A percentile compares a stretch with the other conserved stretches of the same genome.
Conservation (phyloP, 2,113 vertebrate species). For the Origma solitaria region DNA sequence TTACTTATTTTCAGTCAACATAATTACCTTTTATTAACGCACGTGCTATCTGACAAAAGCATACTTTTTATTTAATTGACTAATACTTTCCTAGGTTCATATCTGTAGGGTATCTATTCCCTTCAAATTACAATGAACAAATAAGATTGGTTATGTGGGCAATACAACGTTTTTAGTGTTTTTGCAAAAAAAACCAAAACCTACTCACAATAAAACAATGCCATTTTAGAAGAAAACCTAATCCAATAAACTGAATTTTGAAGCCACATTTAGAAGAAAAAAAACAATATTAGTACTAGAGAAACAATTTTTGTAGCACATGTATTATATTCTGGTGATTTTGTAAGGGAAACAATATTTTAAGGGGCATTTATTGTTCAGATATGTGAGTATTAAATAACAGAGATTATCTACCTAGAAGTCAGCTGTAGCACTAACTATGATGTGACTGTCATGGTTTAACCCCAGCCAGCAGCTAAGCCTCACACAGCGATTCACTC, state of each 20-base stretch:
- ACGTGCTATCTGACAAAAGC: conserved; percentile 55
- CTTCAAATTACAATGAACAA: conserved; percentile 6
- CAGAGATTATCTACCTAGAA: background rate
- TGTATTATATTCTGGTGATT: background rate
- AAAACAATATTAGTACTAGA: background rate
- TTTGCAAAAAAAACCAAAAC: background rate
- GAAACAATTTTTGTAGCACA: background rate
- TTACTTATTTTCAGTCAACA: conserved; percentile 67
- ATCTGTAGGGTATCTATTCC: background rate
- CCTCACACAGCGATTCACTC: background rate
- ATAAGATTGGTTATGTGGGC: background rate
- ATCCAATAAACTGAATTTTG: background rate
- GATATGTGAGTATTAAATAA: background rate
- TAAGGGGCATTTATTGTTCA: background rate
- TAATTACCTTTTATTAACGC: conserved; percentile 66
- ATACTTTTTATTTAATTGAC: background rate
- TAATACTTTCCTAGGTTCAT: conserved; percentile 33
- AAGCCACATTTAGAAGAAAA: background rate
- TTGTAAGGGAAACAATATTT: background rate
- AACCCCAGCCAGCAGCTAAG: background rate
- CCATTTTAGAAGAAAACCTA: background rate
- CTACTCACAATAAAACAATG: background rate
- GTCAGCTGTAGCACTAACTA: background rate
- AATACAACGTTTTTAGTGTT: background rate
- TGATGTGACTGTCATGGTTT: background rate